Base-by-base conservation (phyloP, 2,113 vertebrate genomes). In the Elephantulus edwardii region DNA sequence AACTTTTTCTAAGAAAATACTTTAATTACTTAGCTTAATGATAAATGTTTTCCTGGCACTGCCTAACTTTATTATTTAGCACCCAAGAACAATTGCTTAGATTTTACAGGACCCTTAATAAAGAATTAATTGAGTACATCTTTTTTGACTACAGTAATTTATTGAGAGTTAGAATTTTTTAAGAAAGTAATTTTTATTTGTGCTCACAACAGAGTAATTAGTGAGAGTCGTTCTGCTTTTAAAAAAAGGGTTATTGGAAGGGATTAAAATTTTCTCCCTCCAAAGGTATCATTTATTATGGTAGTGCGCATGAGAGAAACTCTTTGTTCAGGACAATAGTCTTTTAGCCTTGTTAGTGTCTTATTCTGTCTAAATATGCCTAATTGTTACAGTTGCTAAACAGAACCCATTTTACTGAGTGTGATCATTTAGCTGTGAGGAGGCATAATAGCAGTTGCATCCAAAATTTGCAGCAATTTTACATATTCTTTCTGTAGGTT, bases 401-500 rank as follows among this genome's bases (percentile, higher is more conserved):
- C 97, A 97, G 97, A 98, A 94, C 97, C 88, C 87, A 97, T 97
- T 96, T 94, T 96, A 96, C 96, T 92, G 93, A 96, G 96, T 79
- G 84, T 94, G 97, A 97, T 98, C 96, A 97, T 97, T 97, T 98
- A 98, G 97, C 97, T 96, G 95, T 95, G 94, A 97, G 96, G 91
- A 96, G 89, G 91, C 97, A 97, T 97, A 98, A 98, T 98, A 97
- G 96, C 97, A 93, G 93, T 97, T 95, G 94, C 97, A 96, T 96
- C 46, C 38, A 94, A 97, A 98, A 98, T 98, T 96, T 97, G 96
- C 92, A 93, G 97, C 97, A 97, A 97, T 98, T 97, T 97, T 97
- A 95, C 97, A 97, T 97, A 97, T 97, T 98, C 97, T 98, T 98
- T 97, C 95, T 93, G 93, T 89, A 96, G 96, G 96, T 96, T 97